Percentiles rank a stretch among this genome's conserved stretches.
Conservation (phyloP, 2,113 vertebrate species). For the Nipponia nippon region DNA sequence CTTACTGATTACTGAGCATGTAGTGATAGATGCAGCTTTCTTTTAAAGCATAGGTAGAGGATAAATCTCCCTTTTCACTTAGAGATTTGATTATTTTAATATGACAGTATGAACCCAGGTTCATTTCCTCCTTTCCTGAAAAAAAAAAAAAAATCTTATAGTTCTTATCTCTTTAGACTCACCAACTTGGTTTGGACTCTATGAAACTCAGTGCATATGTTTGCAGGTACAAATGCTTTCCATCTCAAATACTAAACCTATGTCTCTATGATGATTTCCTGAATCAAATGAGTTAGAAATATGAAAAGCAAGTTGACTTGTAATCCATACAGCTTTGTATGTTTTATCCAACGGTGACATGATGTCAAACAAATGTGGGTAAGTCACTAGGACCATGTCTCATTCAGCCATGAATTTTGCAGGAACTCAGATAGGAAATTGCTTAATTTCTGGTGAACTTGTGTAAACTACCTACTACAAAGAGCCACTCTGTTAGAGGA, state of each 20-base stretch:
- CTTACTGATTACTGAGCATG: constrained; percentile 21
- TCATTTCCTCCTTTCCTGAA: not conserved
- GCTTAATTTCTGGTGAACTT: not conserved
- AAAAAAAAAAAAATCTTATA: not conserved
- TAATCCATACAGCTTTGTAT: not conserved
- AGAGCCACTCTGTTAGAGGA: not conserved
- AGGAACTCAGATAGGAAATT: not conserved
- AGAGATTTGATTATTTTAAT: constrained; percentile 26
- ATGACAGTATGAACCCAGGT: not conserved
- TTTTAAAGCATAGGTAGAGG: not conserved
- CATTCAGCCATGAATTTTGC: not conserved
- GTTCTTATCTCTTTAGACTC: not conserved
- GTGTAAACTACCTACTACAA: not conserved
- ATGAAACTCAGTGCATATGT: not conserved
- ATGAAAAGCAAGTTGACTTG: not conserved
- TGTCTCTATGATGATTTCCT: not conserved
- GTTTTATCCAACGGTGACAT: not conserved
- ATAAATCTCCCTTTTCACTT: constrained; percentile 8
- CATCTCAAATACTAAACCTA: not conserved
- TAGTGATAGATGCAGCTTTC: not conserved
- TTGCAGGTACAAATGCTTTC: not conserved
- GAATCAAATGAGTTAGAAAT: not conserved
- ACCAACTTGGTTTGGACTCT: not conserved
- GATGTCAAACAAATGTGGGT: not conserved
- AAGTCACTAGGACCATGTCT: not conserved